These are phyloP conservation scores for Puma concolor DNA, from an alignment of 2,113 vertebrate genomes.

Conservation along the genomic window DNA sequence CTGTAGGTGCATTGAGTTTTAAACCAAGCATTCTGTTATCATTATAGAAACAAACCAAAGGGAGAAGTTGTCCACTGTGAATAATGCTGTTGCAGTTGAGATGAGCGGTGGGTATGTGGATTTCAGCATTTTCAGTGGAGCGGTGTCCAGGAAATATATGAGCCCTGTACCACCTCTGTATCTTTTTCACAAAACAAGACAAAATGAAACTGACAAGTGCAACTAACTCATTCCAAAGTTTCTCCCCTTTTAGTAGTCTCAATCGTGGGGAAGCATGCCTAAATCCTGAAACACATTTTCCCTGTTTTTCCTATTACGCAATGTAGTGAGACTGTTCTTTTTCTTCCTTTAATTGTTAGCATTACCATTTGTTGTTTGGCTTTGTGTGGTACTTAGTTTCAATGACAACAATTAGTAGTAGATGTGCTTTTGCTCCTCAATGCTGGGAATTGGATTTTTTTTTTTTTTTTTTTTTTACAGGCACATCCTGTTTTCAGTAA, in stretches of 20 bases:
- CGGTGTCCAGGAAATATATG: not conserved
- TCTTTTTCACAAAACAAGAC: slow-evolving; percentile 40
- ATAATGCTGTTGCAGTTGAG: slow-evolving; percentile 4
- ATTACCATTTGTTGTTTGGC: slow-evolving; percentile 36
- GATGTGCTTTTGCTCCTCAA: not conserved
- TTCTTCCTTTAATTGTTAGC: not conserved
- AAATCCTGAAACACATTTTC: not conserved
- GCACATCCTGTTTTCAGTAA: slow-evolving; percentile 72
- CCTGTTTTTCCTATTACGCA: not conserved
- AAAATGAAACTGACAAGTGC: not conserved
- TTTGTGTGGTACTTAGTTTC: slow-evolving; percentile 22
- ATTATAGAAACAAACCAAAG: not conserved
- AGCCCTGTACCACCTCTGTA: slow-evolving; percentile 55
- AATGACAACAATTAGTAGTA: not conserved
- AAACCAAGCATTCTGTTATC: not conserved
- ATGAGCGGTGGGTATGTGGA: not conserved
- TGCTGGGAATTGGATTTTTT: slow-evolving; percentile 46
- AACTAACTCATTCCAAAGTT: slow-evolving; percentile 45
- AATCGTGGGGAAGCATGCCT: rapidly evolving
- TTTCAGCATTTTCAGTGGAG: slow-evolving; percentile 21
- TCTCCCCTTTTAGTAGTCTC: not conserved
- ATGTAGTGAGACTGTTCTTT: not conserved
- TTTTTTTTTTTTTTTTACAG: not conserved
- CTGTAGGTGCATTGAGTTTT: not conserved
- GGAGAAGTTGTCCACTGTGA: not conserved